These are phyloP conservation scores for Apolygus lucorum DNA, from an alignment of 1,140 invertebrate genomes.

Conservation along the genomic window DNA sequence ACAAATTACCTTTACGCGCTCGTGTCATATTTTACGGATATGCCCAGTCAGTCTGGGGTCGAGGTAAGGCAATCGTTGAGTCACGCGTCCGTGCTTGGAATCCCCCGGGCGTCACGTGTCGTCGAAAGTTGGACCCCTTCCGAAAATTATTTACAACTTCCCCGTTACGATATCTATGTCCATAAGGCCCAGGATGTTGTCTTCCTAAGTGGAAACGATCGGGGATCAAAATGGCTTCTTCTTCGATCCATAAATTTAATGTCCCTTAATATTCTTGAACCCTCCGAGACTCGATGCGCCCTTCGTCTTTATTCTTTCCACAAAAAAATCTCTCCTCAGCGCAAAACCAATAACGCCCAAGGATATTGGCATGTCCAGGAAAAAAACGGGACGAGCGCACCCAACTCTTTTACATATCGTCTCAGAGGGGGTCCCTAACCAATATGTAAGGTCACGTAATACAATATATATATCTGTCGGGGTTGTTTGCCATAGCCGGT, in stretches of 20 bases:
- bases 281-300: no score
- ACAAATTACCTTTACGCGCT: background rate
- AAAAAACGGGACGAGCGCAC: conserved; percentile 3
- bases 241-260: conserved; percentile 11
- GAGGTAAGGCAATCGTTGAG: background rate
- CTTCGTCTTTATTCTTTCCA: no score
- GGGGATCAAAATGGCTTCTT: background rate
- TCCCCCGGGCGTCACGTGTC: conserved; percentile 9
- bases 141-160: conserved; percentile 7
- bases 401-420: conserved; percentile 10
- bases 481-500: conserved; percentile 7
- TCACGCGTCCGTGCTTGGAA: background rate
- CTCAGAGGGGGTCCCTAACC: conserved; percentile 7
- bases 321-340: conserved; percentile 9
- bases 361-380: conserved; percentile 14
- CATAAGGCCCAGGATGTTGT: background rate
- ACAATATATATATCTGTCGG: conserved; percentile 9
- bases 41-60: background rate
- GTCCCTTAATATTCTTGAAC: conserved; percentile 12
- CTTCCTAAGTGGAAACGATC: background rate
- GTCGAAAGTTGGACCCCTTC: background rate
- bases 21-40: background rate
- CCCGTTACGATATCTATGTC: background rate
- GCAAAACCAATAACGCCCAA: conserved; percentile 8
- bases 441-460: conserved; percentile 15